A percentile compares a stretch with the other conserved stretches of the same genome.
These are phyloP conservation scores for Gallirallus australis DNA, from an alignment of 2,797 vertebrate species.

Conservation along the genomic window DNA sequence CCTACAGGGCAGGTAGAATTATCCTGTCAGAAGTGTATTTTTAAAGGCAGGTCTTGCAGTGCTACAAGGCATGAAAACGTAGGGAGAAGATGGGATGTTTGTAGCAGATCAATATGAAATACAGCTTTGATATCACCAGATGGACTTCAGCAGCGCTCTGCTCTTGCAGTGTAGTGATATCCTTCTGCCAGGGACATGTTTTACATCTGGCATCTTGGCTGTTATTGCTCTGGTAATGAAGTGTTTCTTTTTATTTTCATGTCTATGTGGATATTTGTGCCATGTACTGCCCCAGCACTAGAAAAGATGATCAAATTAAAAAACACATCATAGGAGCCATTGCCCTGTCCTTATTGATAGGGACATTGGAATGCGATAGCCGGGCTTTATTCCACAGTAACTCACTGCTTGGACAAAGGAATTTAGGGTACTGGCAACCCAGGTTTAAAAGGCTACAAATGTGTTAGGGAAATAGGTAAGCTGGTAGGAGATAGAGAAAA, in stretches of 20 bases:
- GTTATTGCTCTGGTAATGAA: background rate
- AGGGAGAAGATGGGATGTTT: background rate
- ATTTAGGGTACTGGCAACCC: background rate
- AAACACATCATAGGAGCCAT: background rate
- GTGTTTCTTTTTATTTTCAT: background rate
- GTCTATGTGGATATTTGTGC: background rate
- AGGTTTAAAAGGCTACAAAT: background rate
- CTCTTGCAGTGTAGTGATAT: background rate
- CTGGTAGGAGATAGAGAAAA: background rate
- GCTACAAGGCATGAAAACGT: background rate
- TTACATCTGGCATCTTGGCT: background rate
- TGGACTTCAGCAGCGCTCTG: fast-evolving
- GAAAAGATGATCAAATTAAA: background rate
- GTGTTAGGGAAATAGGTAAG: background rate
- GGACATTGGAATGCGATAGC: background rate
- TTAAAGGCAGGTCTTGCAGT: background rate
- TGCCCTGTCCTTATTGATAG: background rate
- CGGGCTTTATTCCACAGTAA: background rate
- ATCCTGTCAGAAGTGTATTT: background rate
- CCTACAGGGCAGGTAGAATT: background rate
- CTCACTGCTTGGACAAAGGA: background rate
- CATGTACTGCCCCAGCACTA: background rate
- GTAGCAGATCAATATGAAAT: background rate
- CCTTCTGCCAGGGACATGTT: background rate
- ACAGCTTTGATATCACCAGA: background rate